Evolutionary conservation across 1,140 invertebrate species (phyloP).

Genomic region (Schmidtea mediterranea): DNA sequence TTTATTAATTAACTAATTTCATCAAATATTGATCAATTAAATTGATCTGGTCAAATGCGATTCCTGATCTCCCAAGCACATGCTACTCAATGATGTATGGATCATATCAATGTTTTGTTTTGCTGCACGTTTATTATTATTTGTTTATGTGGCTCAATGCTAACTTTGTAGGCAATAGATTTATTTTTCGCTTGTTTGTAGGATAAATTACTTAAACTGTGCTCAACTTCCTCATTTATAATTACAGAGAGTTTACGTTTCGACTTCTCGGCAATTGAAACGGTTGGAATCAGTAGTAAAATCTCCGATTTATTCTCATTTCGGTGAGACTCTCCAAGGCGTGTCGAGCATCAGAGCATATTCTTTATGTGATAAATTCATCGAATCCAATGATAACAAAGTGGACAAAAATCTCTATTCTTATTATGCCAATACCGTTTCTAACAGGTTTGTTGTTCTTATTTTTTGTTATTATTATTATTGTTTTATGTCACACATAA

Average conservation of each 20-base stretch:
- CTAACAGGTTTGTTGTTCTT: neutral
- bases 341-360: slow-evolving; percentile 30
- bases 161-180: no score
- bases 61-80: no score
- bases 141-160: no score
- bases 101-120: no score
- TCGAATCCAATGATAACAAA: slow-evolving; percentile 19
- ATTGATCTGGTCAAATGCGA: no score
- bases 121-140: no score
- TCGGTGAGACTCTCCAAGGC: slow-evolving; percentile 25
- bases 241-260: slow-evolving; percentile 19
- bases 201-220: no score
- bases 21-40: no score
- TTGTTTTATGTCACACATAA: neutral
- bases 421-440: neutral
- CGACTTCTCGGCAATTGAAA: slow-evolving; percentile 26
- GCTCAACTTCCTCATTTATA: no score
- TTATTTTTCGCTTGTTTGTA: no score
- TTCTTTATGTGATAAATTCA: slow-evolving; percentile 27
- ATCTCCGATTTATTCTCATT: slow-evolving; percentile 27
- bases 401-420: neutral
- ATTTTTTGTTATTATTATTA: neutral
- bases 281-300: slow-evolving; percentile 20
- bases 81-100: no score
- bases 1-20: no score